phyloP scores from a whole-genome alignment of 2,888 invertebrate species.

The Diarsia mendica region DNA sequence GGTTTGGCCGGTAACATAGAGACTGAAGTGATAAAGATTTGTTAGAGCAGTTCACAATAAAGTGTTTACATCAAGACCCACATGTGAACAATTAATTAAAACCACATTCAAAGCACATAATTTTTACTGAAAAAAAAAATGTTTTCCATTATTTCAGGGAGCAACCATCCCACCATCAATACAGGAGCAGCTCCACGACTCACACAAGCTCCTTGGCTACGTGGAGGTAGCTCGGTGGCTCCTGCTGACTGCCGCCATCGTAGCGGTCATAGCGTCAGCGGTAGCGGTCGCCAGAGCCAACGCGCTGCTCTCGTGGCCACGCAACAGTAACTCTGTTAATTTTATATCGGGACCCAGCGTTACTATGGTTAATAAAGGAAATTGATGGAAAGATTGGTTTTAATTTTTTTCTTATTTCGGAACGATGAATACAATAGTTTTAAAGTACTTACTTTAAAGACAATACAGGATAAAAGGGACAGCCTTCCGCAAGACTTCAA shows the following conservation, averaged over 20 bases:
- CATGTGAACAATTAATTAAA: neutral
- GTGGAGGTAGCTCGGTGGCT: slow-evolving; percentile 84
- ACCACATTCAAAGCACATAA: neutral
- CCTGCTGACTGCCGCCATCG: slow-evolving; percentile 77
- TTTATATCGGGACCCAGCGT: slow-evolving; percentile 79
- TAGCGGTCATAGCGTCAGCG: slow-evolving; percentile 67
- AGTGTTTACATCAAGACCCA: neutral
- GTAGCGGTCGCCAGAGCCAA: slow-evolving; percentile 71
- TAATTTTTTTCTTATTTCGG: slow-evolving; percentile 26
- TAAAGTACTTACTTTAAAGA: neutral
- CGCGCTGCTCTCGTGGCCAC: slow-evolving; percentile 74
- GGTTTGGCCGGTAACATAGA: no score
- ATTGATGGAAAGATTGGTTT: slow-evolving; percentile 57
- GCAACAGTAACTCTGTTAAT: slow-evolving; percentile 81
- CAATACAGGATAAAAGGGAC: neutral
- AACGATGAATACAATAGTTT: neutral
- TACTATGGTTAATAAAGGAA: slow-evolving; percentile 77
- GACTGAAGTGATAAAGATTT: neutral
- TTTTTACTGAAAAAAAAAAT: no score
- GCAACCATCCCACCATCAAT: slow-evolving; percentile 80
- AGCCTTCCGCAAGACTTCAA: no score
- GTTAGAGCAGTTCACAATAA: neutral
- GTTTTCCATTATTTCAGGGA: slow-evolving; percentile 77
- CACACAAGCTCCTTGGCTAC: slow-evolving; percentile 80
- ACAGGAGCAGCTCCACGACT: slow-evolving; percentile 77